Conservation (phyloP, 2,888 invertebrate genomes). For the Platycheirus albimanus region DNA sequence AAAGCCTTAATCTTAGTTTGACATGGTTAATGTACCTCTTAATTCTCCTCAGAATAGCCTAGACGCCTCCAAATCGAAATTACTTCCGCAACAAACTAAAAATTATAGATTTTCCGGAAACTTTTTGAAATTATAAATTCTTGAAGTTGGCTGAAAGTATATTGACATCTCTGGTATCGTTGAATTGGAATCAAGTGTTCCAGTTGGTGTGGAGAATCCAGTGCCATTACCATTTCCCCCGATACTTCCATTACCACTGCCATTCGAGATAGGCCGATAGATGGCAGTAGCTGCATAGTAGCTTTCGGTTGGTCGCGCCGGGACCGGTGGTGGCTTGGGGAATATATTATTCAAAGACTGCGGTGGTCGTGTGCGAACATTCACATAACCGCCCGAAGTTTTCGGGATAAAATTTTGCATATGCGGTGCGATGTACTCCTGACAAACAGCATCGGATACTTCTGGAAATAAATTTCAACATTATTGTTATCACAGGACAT, state of each 20-base stretch:
- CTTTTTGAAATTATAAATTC: slow-evolving; percentile 82
- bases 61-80: slow-evolving; percentile 49
- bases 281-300: slow-evolving; percentile 89
- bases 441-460: slow-evolving; percentile 85
- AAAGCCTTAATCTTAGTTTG: no score
- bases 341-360: slow-evolving; percentile 84
- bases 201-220: slow-evolving; percentile 74
- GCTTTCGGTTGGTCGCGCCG: slow-evolving; percentile 88
- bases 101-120: slow-evolving; percentile 82
- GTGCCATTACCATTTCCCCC: slow-evolving; percentile 48
- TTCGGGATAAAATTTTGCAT: slow-evolving; percentile 84
- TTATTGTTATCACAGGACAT: slow-evolving; percentile 49
- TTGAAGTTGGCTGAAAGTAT: slow-evolving; percentile 81
- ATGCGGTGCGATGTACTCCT: slow-evolving; percentile 86
- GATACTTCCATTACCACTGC: slow-evolving; percentile 76
- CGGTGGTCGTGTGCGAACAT: slow-evolving; percentile 82
- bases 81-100: slow-evolving; percentile 69
- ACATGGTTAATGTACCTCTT: slow-evolving; percentile 57
- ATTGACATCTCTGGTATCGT: slow-evolving; percentile 81
- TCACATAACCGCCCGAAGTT: slow-evolving; percentile 81
- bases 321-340: slow-evolving; percentile 86
- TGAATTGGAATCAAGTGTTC: slow-evolving; percentile 81
- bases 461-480: slow-evolving; percentile 80
- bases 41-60: slow-evolving; percentile 61
- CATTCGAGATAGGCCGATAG: slow-evolving; percentile 83